These are phyloP conservation scores for Polydesmus complanatus DNA, from an alignment of 2,888 invertebrate genomes.

Conservation along the genomic window DNA sequence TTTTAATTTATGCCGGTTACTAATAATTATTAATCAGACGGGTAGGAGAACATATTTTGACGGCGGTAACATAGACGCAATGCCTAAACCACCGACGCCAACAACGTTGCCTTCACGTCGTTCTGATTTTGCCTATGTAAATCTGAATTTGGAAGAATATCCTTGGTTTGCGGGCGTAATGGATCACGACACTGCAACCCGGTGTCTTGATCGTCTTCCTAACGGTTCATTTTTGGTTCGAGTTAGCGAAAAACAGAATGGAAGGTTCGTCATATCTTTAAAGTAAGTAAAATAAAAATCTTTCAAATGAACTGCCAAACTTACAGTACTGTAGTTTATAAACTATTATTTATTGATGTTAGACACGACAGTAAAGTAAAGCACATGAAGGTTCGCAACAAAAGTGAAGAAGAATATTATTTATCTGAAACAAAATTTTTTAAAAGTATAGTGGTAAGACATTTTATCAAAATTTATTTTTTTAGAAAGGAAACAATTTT, in stretches of 20 bases:
- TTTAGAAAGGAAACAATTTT: neutral
- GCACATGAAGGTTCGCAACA: slow-evolving; percentile 68
- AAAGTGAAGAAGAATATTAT: slow-evolving; percentile 49
- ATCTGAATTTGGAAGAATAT: slow-evolving; percentile 11
- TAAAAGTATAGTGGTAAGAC: slow-evolving; percentile 58
- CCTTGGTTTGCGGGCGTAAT: slow-evolving; percentile 23
- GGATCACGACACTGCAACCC: slow-evolving; percentile 24
- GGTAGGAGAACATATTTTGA: neutral
- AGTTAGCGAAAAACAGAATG: slow-evolving; percentile 25
- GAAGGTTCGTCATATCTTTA: slow-evolving; percentile 25
- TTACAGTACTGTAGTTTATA: neutral
- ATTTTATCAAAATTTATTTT: neutral
- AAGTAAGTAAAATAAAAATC: slow-evolving; percentile 19
- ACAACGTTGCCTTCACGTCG: neutral
- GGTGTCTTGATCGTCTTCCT: slow-evolving; percentile 22
- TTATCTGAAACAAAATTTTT: slow-evolving; percentile 82
- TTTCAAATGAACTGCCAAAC: neutral
- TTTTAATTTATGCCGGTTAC: neutral
- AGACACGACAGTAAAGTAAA: slow-evolving; percentile 45
- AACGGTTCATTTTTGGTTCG: slow-evolving; percentile 25
- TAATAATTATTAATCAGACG: neutral
- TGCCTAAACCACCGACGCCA: neutral
- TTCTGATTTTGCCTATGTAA: slow-evolving; percentile 4
- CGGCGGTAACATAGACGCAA: neutral
- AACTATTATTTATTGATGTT: neutral